These are phyloP conservation scores for Orchesella flavescens DNA, from an alignment of 2,888 invertebrate species.

Conservation along the genomic window DNA sequence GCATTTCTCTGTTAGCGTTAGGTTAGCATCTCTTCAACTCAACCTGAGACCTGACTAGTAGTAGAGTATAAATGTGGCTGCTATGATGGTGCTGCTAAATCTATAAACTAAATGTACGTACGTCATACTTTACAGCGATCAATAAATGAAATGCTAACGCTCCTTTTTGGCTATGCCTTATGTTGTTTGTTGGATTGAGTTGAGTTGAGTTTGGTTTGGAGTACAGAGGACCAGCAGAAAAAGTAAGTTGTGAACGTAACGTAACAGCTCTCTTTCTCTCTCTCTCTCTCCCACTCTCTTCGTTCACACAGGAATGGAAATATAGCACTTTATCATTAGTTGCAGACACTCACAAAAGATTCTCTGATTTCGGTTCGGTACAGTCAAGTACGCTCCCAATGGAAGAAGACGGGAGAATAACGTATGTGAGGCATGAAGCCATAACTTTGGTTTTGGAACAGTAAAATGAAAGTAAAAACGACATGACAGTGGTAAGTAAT, in stretches of 20 bases:
- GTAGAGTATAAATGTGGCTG: too few species aligned
- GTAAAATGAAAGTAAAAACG: too few species aligned
- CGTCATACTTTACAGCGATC: slow-evolving; percentile 58
- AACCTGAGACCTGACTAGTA: too few species aligned
- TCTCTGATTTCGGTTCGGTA: slow-evolving; percentile 6
- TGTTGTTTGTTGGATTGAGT: too few species aligned
- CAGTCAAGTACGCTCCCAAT: background rate
- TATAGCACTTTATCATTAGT: slow-evolving; percentile 5
- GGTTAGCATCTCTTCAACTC: too few species aligned
- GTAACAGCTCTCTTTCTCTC: too few species aligned
- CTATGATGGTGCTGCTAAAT: background rate
- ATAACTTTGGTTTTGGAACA: background rate
- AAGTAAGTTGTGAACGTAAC: too few species aligned
- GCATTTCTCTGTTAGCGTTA: too few species aligned
- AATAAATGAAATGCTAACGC: slow-evolving; percentile 53
- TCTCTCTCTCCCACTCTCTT: too few species aligned
- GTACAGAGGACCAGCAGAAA: too few species aligned
- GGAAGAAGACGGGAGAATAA: background rate
- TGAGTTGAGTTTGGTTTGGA: too few species aligned
- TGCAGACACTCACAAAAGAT: slow-evolving; percentile 19
- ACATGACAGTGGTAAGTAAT: background rate
- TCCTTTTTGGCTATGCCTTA: too few species aligned
- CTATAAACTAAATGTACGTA: slow-evolving; percentile 45
- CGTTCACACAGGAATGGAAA: slow-evolving; percentile 1
- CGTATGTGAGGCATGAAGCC: background rate